Conservation (phyloP, 1,140 invertebrate genomes). For the Sycobia sp. region DNA sequence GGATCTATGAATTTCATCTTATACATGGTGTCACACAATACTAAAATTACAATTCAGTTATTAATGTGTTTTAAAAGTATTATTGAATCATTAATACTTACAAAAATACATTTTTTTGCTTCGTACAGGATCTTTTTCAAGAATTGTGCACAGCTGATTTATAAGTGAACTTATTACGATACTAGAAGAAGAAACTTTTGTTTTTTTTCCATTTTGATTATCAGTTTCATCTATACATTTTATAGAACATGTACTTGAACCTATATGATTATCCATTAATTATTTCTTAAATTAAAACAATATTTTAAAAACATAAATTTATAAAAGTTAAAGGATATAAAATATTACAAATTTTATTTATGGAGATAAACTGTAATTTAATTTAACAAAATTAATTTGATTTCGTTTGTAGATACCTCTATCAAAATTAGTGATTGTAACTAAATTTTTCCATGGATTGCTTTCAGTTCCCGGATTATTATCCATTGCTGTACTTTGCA, state of each 20-base stretch:
- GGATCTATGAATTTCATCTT: conserved; percentile 71
- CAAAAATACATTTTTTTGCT: conserved; percentile 66
- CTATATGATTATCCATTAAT: conserved; percentile 31
- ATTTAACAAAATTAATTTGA: not conserved
- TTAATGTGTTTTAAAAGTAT: not conserved
- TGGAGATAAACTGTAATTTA: not conserved
- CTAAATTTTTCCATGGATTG: conserved; percentile 35
- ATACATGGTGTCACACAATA: conserved; percentile 68
- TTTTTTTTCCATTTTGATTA: conserved; percentile 22
- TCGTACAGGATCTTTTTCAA: conserved; percentile 64
- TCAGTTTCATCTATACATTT: conserved; percentile 28
- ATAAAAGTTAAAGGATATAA: not conserved
- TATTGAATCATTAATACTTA: conserved; percentile 36
- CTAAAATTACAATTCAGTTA: conserved; percentile 43
- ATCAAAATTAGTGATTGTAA: conserved; percentile 38
- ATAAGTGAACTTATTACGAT: conserved; percentile 70
- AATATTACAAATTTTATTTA: not conserved
- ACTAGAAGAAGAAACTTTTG: conserved; percentile 59
- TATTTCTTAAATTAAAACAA: not conserved
- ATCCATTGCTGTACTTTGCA: too few relatives aligned
- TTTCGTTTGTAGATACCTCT: conserved; percentile 28
- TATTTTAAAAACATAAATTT: not conserved
- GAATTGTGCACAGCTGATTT: conserved; percentile 66
- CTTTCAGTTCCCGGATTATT: too few relatives aligned
- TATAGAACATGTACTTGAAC: conserved; percentile 31